Conservation (phyloP, 2,888 invertebrate genomes). For the Helobdella robusta region DNA sequence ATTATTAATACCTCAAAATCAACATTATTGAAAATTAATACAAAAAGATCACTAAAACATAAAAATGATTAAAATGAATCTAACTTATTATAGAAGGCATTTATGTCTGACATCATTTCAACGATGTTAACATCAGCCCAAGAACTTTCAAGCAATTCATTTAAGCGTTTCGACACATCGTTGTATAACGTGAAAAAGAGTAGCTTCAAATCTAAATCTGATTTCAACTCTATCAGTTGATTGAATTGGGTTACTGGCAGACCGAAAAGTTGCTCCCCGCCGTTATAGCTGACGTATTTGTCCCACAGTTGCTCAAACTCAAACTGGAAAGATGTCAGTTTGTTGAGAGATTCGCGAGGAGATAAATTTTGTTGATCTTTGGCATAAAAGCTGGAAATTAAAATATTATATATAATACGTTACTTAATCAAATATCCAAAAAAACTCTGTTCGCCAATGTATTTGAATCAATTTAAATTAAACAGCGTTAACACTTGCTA, state of each 20-base stretch:
- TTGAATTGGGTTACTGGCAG: slow-evolving; percentile 81
- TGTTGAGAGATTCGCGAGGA: slow-evolving; percentile 88
- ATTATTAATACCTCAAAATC: too few species aligned
- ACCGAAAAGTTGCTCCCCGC: slow-evolving; percentile 88
- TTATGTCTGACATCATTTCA: slow-evolving; percentile 87
- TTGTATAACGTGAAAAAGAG: slow-evolving; percentile 91
- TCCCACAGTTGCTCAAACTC: slow-evolving; percentile 94
- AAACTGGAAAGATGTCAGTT: slow-evolving; percentile 65
- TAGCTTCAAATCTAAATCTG: slow-evolving; percentile 86
- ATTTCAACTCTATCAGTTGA: slow-evolving; percentile 78
- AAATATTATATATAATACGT: too few species aligned
- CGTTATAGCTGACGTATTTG: slow-evolving; percentile 81
- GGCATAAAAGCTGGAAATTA: too few species aligned
- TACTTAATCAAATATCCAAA: too few species aligned
- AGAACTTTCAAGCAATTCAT: slow-evolving; percentile 89
- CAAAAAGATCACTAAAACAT: too few species aligned
- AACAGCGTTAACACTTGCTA: too few species aligned
- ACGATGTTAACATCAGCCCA: slow-evolving; percentile 94
- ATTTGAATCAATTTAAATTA: too few species aligned
- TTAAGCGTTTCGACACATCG: slow-evolving; percentile 87
- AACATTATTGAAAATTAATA: too few species aligned
- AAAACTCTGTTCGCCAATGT: too few species aligned
- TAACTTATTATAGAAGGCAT: slow-evolving; percentile 88
- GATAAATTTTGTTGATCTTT: too few species aligned
- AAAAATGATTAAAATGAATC: slow-evolving; percentile 20